Percentiles rank a stretch among this genome's conserved stretches.
Conservation (phyloP, 2,888 invertebrate genomes). For the Cantharis nigra region DNA sequence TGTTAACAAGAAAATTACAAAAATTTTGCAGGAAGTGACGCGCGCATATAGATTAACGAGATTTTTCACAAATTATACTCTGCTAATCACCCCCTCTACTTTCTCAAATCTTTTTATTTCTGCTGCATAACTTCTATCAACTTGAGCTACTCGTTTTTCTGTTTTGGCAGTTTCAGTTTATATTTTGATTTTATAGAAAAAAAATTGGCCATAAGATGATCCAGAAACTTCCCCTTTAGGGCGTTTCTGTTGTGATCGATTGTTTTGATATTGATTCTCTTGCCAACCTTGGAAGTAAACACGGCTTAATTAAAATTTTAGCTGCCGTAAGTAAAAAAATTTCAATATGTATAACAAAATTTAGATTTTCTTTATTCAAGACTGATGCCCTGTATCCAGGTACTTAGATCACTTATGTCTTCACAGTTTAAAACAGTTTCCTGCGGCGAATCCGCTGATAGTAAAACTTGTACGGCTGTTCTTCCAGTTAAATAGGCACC, state of each 20-base stretch:
- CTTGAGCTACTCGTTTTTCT: not conserved
- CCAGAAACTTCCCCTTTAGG: not conserved
- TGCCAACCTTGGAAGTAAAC: not conserved
- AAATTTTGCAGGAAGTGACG: not conserved
- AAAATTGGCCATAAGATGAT: not conserved
- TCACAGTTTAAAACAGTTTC: constrained; percentile 74
- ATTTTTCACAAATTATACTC: not conserved
- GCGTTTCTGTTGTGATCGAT: not conserved
- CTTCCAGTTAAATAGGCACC: constrained; percentile 91
- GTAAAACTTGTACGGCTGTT: constrained; percentile 74
- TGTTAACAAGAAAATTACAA: not conserved
- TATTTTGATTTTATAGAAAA: not conserved
- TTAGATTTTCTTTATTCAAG: constrained; percentile 62
- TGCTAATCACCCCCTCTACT: not conserved
- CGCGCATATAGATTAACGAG: not conserved
- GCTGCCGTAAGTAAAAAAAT: not conserved
- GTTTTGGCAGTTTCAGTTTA: not conserved
- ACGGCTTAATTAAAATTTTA: not conserved
- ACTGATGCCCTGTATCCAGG: constrained; percentile 88
- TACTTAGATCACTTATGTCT: constrained; percentile 78
- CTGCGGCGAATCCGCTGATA: constrained; percentile 64
- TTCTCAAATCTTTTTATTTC: not conserved
- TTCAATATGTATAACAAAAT: not conserved
- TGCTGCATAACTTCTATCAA: not conserved
- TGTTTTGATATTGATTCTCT: not conserved